phyloP scores from a whole-genome alignment of 92 coral and sea anemone species.

The Isaurus tuberculatus region DNA sequence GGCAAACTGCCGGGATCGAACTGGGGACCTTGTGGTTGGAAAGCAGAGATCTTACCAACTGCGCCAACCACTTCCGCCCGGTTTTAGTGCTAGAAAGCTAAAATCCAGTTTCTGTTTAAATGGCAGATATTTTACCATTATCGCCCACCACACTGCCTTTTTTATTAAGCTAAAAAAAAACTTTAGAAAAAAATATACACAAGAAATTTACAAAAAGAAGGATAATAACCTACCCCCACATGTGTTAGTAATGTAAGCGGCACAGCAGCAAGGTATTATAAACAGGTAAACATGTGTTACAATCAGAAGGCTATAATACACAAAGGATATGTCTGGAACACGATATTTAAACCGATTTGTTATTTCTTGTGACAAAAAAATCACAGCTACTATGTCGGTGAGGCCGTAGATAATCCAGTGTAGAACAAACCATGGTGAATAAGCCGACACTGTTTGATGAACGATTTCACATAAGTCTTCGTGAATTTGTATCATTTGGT shows the following conservation, averaged over 20 bases:
- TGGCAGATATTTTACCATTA: no score
- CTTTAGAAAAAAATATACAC: no score
- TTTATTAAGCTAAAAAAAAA: no score
- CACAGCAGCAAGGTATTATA: conserved; percentile 80
- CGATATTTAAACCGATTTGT: conserved; percentile 35
- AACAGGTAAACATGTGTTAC: conserved; percentile 65
- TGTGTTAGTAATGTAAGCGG: conserved; percentile 77
- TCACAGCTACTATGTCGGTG: conserved; percentile 62
- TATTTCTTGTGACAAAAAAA: conserved; percentile 71
- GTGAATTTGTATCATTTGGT: conserved; percentile 55
- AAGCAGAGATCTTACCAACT: no score
- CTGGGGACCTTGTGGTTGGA: no score
- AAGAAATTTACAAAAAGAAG: no score
- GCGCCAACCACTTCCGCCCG: no score
- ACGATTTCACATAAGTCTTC: conserved; percentile 72
- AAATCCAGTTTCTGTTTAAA: no score
- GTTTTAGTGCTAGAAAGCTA: no score
- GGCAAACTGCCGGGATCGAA: no score
- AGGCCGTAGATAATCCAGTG: conserved; percentile 80
- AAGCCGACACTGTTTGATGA: conserved; percentile 72
- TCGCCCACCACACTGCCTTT: no score
- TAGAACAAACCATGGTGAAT: conserved; percentile 76
- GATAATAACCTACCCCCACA: conserved; percentile 69
- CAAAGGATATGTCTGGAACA: conserved; percentile 48
- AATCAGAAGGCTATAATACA: conserved; percentile 59